Evolutionary conservation across 2,113 vertebrate genomes (phyloP).

Genomic region (Clinocottus analis): DNA sequence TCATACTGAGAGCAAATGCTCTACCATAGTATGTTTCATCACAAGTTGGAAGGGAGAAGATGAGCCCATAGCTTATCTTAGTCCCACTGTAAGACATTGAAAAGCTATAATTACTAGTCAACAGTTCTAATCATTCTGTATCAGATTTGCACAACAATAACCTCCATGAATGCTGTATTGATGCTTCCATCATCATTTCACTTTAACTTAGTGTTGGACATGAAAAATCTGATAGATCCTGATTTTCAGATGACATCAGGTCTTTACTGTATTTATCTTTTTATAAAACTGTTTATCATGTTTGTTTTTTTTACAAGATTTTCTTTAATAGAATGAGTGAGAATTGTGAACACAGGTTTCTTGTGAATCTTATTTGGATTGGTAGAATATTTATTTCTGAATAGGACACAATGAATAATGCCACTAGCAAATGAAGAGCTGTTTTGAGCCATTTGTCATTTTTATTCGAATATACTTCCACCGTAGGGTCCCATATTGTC

Average conservation of each 20-base stretch:
- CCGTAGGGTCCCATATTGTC: too few species aligned
- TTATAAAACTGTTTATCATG: conserved; percentile 33
- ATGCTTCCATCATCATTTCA: conserved; percentile 25
- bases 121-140: conserved; percentile 11
- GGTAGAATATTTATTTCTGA: conserved; percentile 50
- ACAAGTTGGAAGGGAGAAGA: conserved; percentile 11
- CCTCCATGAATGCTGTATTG: conserved; percentile 50
- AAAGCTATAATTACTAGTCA: background rate
- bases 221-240: background rate
- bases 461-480: background rate
- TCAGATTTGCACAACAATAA: conserved; percentile 46
- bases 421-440: conserved; percentile 52
- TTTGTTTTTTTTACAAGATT: conserved; percentile 30
- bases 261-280: conserved; percentile 62
- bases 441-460: conserved; percentile 50
- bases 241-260: conserved; percentile 25
- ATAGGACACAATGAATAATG: conserved; percentile 38
- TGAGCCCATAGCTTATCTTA: background rate
- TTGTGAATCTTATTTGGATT: conserved; percentile 35
- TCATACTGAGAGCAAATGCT: conserved; percentile 7
- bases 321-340: background rate
- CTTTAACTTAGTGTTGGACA: conserved; percentile 35
- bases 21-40: background rate
- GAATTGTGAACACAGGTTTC: conserved; percentile 7
- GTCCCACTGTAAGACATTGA: conserved; percentile 9